These are phyloP conservation scores for Rhagoletis zephyria DNA, from an alignment of 1,140 invertebrate genomes.

Conservation along the genomic window DNA sequence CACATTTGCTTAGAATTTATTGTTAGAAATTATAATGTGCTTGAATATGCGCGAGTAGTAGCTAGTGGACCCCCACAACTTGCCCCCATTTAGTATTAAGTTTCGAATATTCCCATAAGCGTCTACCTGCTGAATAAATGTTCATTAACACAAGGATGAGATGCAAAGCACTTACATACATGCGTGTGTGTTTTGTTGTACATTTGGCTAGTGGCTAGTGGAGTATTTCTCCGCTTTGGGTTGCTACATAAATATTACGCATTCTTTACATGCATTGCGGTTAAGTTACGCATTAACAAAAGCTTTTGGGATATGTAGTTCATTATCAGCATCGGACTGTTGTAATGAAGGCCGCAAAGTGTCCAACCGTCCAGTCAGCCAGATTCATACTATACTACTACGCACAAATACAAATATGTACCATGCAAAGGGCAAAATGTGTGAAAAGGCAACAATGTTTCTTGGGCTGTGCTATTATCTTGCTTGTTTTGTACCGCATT, in stretches of 20 bases:
- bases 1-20: no score
- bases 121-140: neutral
- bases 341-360: neutral
- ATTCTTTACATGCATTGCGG: slow-evolving; percentile 37
- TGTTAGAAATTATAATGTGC: no score
- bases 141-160: neutral
- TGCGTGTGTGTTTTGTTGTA: neutral
- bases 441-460: neutral
- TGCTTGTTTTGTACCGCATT: neutral
- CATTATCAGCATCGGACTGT: neutral
- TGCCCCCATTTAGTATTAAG: neutral
- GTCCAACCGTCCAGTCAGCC: neutral
- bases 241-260: neutral
- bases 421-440: neutral
- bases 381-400: neutral
- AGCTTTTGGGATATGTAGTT: slow-evolving; percentile 20
- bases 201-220: neutral
- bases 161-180: neutral
- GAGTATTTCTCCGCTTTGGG: neutral
- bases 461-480: neutral
- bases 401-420: neutral
- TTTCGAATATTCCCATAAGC: neutral
- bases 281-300: slow-evolving; percentile 36
- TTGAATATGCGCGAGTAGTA: no score
- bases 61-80: no score